Evolutionary conservation across 2,113 vertebrate species (phyloP).

Genomic region (Oryzias woworae): DNA sequence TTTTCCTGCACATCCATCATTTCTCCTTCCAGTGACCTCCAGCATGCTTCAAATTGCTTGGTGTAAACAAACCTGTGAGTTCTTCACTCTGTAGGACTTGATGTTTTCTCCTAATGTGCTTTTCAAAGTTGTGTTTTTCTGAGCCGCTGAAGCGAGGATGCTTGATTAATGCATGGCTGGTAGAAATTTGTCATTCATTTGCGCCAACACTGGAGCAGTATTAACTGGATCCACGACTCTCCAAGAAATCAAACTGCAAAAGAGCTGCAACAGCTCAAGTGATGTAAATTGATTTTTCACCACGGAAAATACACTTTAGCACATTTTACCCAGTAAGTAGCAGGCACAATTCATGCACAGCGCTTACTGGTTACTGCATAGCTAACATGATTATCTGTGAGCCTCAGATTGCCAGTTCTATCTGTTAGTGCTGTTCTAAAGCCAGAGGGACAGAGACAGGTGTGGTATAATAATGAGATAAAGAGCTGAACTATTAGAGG

Average conservation of each 20-base stretch:
- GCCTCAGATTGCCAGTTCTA: conserved; percentile 24
- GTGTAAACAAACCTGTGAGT: conserved; percentile 9
- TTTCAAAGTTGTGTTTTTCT: neutral
- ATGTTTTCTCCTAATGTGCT: neutral
- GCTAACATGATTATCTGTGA: conserved; percentile 16
- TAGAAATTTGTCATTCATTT: conserved; percentile 47
- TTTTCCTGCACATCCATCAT: conserved; percentile 12
- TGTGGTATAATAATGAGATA: neutral
- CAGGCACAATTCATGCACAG: neutral
- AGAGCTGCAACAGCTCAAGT: conserved; percentile 11
- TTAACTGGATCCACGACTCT: conserved; percentile 27
- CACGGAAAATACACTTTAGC: conserved; percentile 23
- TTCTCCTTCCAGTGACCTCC: conserved; percentile 4
- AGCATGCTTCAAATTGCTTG: neutral
- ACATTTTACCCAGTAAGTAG: conserved; percentile 16
- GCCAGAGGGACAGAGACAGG: neutral
- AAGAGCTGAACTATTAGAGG: neutral
- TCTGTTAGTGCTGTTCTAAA: conserved; percentile 3
- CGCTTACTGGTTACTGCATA: neutral
- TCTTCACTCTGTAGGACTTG: neutral
- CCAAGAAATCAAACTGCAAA: conserved; percentile 29
- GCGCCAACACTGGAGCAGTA: conserved; percentile 8
- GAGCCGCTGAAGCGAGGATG: neutral
- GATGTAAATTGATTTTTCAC: conserved; percentile 35
- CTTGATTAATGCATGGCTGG: conserved; percentile 34